phyloP scores from a whole-genome alignment of 2,888 invertebrate species.

The Ormyrus labotus region DNA sequence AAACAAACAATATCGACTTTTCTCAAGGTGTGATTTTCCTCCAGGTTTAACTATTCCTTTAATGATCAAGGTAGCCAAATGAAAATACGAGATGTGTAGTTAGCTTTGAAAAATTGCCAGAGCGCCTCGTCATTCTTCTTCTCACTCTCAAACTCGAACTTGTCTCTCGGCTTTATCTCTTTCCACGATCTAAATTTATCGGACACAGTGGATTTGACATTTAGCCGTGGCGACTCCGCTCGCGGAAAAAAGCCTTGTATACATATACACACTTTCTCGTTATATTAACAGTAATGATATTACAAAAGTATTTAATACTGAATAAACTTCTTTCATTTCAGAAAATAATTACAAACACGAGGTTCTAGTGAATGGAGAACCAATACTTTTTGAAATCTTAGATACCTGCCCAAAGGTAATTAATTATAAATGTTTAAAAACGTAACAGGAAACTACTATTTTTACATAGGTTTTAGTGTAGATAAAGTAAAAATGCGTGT shows the following conservation, averaged over 20 bases:
- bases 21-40: not conserved
- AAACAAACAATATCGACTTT: no score
- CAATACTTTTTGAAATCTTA: slow-evolving; percentile 92
- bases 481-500: not conserved
- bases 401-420: slow-evolving; percentile 91
- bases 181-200: slow-evolving; percentile 70
- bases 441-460: not conserved
- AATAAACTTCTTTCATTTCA: slow-evolving; percentile 75
- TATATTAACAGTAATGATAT: no score
- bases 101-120: slow-evolving; percentile 69
- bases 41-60: slow-evolving; percentile 35
- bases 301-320: no score
- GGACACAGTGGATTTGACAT: slow-evolving; percentile 69
- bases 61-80: slow-evolving; percentile 56
- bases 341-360: slow-evolving; percentile 95
- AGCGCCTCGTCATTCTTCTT: slow-evolving; percentile 47
- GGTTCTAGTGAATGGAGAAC: slow-evolving; percentile 91
- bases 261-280: not conserved
- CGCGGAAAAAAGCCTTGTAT: not conserved
- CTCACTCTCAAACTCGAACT: slow-evolving; percentile 31
- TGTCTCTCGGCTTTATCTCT: slow-evolving; percentile 45
- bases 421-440: not conserved
- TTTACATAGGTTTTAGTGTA: not conserved
- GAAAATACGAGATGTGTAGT: slow-evolving; percentile 48
- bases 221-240: slow-evolving; percentile 62